Percentiles rank a stretch among this genome's conserved stretches.
phyloP scores from a whole-genome alignment of 2,797 vertebrate genomes.

The Geotrypetes seraphini region DNA sequence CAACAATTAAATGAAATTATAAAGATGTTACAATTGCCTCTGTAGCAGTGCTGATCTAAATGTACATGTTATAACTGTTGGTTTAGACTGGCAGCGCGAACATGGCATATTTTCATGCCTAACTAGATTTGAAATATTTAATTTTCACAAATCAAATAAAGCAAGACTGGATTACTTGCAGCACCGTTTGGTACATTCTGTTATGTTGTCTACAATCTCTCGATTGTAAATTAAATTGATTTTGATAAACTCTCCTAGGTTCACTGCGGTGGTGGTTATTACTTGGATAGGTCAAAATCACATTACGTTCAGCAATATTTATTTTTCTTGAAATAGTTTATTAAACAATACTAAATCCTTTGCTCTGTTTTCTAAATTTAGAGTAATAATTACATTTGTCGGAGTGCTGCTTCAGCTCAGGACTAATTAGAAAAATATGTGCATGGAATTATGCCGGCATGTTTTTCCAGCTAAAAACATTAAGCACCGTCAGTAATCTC shows the following conservation, averaged over 20 bases:
- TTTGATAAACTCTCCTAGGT: conserved; percentile 20
- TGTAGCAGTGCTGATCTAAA: conserved; percentile 11
- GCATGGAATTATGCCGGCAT: not conserved
- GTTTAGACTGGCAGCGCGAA: conserved; percentile 18
- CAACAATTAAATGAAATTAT: conserved; percentile 32
- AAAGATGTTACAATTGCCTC: no score
- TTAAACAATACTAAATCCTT: conserved; percentile 7
- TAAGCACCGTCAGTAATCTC: conserved; percentile 14
- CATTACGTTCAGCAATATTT: no score
- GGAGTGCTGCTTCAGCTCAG: conserved; percentile 4
- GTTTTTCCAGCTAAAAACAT: conserved; percentile 10
- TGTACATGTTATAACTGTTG: no score
- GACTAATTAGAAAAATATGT: conserved; percentile 6
- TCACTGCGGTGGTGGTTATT: no score
- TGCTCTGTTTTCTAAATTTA: conserved; percentile 17
- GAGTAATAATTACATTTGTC: conserved; percentile 19
- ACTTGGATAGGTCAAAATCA: no score
- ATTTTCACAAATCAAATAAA: conserved; percentile 11
- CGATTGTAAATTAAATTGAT: conserved; percentile 12
- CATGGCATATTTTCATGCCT: conserved; percentile 17
- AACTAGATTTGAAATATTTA: conserved; percentile 21
- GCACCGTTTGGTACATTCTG: conserved; percentile 13
- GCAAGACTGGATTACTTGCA: conserved; percentile 6
- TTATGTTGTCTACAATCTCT: conserved; percentile 6
- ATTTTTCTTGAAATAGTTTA: no score